phyloP scores from a whole-genome alignment of 2,797 vertebrate genomes.

The Lepus townsendii region DNA sequence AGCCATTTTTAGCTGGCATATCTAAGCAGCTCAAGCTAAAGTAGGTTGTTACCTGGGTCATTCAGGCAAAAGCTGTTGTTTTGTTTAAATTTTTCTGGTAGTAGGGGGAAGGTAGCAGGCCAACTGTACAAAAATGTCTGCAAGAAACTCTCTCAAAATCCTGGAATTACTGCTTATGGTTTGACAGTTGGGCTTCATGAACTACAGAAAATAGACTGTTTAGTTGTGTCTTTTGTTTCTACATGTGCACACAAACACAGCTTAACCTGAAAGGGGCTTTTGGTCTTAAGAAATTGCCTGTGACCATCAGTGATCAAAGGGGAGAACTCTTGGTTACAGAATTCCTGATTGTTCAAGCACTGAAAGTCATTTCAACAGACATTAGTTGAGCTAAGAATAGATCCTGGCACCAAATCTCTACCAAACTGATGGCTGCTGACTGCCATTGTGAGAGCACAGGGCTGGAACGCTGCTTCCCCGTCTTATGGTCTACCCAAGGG shows the following conservation, averaged over 20 bases:
- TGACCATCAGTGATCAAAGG: not conserved
- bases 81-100: constrained; percentile 56
- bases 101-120: not conserved
- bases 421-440: not conserved
- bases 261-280: constrained; percentile 46
- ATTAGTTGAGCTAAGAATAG: not conserved
- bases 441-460: fast-evolving
- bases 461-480: not conserved
- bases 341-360: not conserved
- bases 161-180: not conserved
- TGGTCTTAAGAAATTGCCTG: not conserved
- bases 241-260: not conserved
- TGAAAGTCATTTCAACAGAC: not conserved
- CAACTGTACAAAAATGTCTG: constrained; percentile 13
- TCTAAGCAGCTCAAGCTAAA: constrained; percentile 77
- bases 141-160: not conserved
- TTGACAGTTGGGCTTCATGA: not conserved
- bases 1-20: constrained; percentile 83
- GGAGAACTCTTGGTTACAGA: not conserved
- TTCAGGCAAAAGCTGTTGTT: constrained; percentile 71
- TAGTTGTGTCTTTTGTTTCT: not conserved
- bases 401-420: not conserved
- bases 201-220: not conserved
- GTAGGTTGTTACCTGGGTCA: constrained; percentile 81
- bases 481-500: not conserved